Base-by-base conservation (phyloP, 2,888 invertebrate species). In the Fragum whitleyi region DNA sequence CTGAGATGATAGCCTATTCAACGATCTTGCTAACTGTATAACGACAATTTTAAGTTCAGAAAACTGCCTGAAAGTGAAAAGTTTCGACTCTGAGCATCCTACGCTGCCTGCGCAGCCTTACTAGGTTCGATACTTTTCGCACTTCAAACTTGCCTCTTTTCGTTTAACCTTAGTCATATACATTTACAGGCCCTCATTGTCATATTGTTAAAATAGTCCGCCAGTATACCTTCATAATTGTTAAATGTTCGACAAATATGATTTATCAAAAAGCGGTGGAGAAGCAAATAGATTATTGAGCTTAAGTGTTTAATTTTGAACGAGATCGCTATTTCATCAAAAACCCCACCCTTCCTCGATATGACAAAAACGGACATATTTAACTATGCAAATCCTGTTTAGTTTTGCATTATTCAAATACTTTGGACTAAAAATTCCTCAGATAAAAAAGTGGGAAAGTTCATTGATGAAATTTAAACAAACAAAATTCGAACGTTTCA, bases 361-460 rank as follows among this genome's bases (percentile, higher is more conserved):
- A 47, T 47, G 47, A 47, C 47, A 47, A 47, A 47, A 47, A 47
- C 47, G 47, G 47, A 47, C 47, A 47, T 47, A 47, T 47, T 36
- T 47, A 47, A 47, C 5, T 47, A 47, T 47, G 47, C 47, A 47
- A 47, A 47, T 47, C 47, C 47, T 47, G 47, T 47, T 47, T 47
- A 47, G 14, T 14, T 47, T 47, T 47, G 47, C 47, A 47, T 47
- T 47, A 47, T 47, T 47, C n/a, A n/a, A 47, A 47, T 47, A 47
- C 47, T 16, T 47, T 47, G 47, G 47, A 47, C 47, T 47, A n/a
- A 47, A 36, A 47, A 47, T 47, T 47, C 47, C 47, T 47, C 2
- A 47, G 47, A 47, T 47, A 47, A 47, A 47, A 5, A 3, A 47
- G 5, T 47, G n/a, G 47, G 47, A 47, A 14, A 47, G 47, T 47